Evolutionary conservation across 35 echinoderm and acorn worm species (phyloP).

Genomic region (Acanthaster planci): DNA sequence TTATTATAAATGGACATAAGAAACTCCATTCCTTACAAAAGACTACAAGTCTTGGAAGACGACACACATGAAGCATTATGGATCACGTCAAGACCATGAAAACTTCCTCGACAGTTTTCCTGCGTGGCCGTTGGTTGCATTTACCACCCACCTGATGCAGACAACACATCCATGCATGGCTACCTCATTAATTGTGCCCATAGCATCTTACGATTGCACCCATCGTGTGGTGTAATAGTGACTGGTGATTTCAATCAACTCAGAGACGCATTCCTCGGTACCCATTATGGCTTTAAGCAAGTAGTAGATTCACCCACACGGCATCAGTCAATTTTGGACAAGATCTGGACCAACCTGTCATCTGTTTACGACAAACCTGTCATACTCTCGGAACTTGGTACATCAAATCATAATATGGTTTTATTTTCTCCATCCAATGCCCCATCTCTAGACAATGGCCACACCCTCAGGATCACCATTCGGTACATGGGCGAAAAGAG

Average conservation of each 20-base stretch:
- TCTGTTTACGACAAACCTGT: neutral
- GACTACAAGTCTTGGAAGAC: neutral
- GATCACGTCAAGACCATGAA: neutral
- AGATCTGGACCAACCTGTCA: neutral
- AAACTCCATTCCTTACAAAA: neutral
- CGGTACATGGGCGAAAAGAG: neutral
- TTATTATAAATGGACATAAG: too few species aligned
- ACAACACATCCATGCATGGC: neutral
- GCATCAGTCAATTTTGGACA: neutral
- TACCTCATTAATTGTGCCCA: neutral
- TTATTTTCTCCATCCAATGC: neutral
- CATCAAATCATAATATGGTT: neutral
- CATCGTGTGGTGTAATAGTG: neutral
- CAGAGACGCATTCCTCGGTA: neutral
- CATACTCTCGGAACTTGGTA: neutral
- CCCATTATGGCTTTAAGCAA: neutral
- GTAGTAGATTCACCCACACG: neutral
- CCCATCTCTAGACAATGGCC: neutral
- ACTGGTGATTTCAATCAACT: neutral
- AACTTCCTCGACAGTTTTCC: neutral
- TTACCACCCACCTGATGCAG: neutral
- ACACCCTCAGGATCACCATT: neutral
- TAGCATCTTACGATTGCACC: neutral
- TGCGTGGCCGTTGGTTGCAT: neutral
- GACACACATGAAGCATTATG: neutral